Base-by-base conservation (phyloP, 1,140 invertebrate species). In the Drosophila rhopaloa region DNA sequence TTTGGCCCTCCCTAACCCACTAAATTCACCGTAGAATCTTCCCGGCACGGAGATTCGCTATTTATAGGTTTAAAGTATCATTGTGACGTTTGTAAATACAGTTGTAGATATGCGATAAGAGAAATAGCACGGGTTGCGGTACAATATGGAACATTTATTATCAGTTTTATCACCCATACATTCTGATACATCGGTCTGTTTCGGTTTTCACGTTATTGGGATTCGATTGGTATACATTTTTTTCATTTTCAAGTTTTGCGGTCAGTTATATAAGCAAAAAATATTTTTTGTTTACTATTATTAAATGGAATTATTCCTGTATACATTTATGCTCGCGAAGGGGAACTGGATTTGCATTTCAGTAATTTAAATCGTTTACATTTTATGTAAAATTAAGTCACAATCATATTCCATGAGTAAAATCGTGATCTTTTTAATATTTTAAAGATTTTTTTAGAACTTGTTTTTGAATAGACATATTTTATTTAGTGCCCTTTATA, bases 111-210 rank as follows among this genome's bases (percentile, higher is more conserved):
- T 56, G 37, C 43, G 56, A 80, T 59, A 50, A 58, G 46, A 46
- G 10, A 38, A 13, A 16, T n/a, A 5, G 4, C 10, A 14, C 10
- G 13, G 40, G 56, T 14, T n/a, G 16, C 43, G 40, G 54, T 66
- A 89, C 80, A 89, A 84, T 58, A 84, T 81, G 62, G 78, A 84
- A 89, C 84, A 84, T 89, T 89, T 89, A 89, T 89, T 89, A 89
- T 89, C 84, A 84, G 63, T 89, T 89, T 78, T 89, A 85, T 90
- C 85, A 89, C 80, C 56, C 66, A 80, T 62, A 79, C 72, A 86
- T 73, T 76, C 47, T 35, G 46, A 55, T 40, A 35, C 11, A 35
- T 29, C 38, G 62, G 29, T 16, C 47, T 56, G 62, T 38, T 35
- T 29, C 29, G 48, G 51, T 35, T 65, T 66, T 62, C 60, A 73